Evolutionary conservation across 2,113 vertebrate genomes (phyloP), one percentile per base, ranked within the genome.

Genomic region (Lamprologus sp.): DNA sequence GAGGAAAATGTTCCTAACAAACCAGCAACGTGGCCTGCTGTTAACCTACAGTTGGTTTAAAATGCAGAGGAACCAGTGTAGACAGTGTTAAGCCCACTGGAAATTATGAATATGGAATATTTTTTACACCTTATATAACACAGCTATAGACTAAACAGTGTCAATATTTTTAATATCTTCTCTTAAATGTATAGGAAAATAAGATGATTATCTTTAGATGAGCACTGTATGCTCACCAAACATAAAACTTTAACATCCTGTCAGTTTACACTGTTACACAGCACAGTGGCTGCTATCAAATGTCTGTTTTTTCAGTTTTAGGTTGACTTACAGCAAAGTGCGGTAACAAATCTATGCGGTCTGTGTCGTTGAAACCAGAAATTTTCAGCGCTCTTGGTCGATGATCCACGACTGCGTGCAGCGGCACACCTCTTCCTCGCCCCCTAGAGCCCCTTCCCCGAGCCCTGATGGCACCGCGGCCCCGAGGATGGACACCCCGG

Each of bases 271-370:
- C 42, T 31, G 45, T 49, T 49, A 49, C 70, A 19, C 23, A 28
- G 9, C 70, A 45, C 12, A 19, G 23, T 7, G 40, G 42, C 21
- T 19, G 31, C 28, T 47, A 79, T 56, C 35, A 70, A 40, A 26
- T 37, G 26, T 60, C 37, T 9, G 31, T 45, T 26, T 51, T 49
- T 31, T 45, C 33, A 23, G 53, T 63, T 60, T 56, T 5, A 83
- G 40, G 51, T 14, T 15, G 82, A 97, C 97, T 97, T 97, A 99
- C 98, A 96, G 98, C 98, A 97, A 99, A 99, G 90, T 99, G 98
- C 88, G 98, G 98, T 88, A 99, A 96, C 83, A 99, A 94, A 88
- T 99, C 97, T 56, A 98, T 97, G 65, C 97, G 95, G 84, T 99
- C 98, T 0, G 95, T 96, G 45, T 99, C 98, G 0, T 92, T 96